These are phyloP conservation scores for Zosterops borbonicus DNA, from an alignment of 2,113 vertebrate species.

Conservation along the genomic window DNA sequence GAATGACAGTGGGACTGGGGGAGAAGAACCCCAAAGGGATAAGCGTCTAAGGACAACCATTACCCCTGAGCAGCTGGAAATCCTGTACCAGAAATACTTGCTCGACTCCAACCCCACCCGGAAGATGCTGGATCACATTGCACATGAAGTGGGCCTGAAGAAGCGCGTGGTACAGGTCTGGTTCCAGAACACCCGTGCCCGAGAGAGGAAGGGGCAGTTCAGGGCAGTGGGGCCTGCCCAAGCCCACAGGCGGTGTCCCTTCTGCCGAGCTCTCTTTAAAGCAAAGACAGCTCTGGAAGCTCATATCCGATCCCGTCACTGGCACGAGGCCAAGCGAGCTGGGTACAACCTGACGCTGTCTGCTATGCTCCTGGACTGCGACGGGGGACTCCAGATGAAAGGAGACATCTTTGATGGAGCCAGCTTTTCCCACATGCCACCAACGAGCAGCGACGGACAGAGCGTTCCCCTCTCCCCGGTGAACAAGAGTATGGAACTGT, in stretches of 20 bases:
- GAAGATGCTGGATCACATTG: conserved; percentile 99
- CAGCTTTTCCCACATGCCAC: conserved; percentile 84
- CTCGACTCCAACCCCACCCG: conserved; percentile 97
- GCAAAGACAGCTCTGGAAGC: conserved; percentile 97
- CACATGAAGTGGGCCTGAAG: conserved; percentile 97
- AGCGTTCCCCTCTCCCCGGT: conserved; percentile 91
- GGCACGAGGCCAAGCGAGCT: conserved; percentile 98
- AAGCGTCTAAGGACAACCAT: conserved; percentile 98
- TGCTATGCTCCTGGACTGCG: conserved; percentile 90
- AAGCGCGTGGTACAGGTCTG: conserved; percentile 99
- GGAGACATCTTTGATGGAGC: conserved; percentile 89
- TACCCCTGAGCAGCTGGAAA: conserved; percentile 96
- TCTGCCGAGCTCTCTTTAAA: conserved; percentile 97
- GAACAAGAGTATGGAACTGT: conserved; percentile 92
- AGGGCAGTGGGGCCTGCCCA: conserved; percentile 95
- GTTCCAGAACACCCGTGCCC: conserved; percentile 98
- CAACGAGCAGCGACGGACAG: conserved; percentile 85
- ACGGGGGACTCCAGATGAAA: conserved; percentile 89
- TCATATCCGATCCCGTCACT: conserved; percentile 97
- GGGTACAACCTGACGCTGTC: conserved; percentile 93
- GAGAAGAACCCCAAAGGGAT: conserved; percentile 95
- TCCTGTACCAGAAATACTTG: conserved; percentile 97
- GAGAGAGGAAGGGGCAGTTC: conserved; percentile 97
- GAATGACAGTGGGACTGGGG: conserved; percentile 93
- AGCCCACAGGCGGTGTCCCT: conserved; percentile 94